phyloP scores from a whole-genome alignment of 1,140 invertebrate species.

The Papilio dardanus region DNA sequence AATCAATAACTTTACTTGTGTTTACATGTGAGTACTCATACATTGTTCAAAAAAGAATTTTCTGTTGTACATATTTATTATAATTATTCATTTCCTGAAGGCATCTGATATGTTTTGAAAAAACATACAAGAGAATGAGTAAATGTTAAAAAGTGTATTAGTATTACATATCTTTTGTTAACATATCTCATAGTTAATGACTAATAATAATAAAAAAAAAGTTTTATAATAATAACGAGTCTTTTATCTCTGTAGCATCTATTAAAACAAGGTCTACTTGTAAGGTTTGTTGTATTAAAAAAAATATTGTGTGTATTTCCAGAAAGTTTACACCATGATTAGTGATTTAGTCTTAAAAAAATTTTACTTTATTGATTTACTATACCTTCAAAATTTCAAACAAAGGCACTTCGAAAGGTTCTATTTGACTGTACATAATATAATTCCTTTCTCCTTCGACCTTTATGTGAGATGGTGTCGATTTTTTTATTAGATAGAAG shows the following conservation, averaged over 20 bases:
- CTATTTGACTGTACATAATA: background rate
- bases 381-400: too few relatives aligned
- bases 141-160: background rate
- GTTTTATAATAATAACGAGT: too few relatives aligned
- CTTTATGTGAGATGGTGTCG: background rate
- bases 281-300: too few relatives aligned
- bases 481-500: background rate
- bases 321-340: too few relatives aligned
- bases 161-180: background rate
- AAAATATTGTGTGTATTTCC: too few relatives aligned
- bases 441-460: background rate
- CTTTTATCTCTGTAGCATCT: too few relatives aligned
- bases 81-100: background rate
- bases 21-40: constrained; percentile 33
- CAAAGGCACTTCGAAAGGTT: background rate
- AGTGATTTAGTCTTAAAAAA: too few relatives aligned
- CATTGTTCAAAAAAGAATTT: background rate
- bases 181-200: too few relatives aligned
- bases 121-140: background rate
- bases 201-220: too few relatives aligned
- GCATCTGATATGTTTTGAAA: background rate
- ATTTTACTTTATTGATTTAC: too few relatives aligned
- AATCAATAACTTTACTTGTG: constrained; percentile 26
- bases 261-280: too few relatives aligned
- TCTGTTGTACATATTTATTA: background rate